Conservation (phyloP, 2,113 vertebrate species). For the Saccopteryx leptura region DNA sequence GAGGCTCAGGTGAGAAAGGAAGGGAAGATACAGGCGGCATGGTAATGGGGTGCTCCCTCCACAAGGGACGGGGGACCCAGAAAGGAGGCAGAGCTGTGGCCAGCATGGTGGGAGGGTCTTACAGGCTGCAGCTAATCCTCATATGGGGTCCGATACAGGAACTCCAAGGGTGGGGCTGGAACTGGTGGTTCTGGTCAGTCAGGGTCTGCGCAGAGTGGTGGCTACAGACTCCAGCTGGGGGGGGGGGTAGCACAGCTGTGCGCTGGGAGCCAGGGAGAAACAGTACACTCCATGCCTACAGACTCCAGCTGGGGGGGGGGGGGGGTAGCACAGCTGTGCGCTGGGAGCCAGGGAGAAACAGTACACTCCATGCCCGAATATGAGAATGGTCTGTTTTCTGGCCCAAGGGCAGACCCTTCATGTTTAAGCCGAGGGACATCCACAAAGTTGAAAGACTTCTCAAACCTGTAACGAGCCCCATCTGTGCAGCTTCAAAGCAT, state of each 20-base stretch:
- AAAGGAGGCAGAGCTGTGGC: neutral
- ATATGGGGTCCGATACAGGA: no score
- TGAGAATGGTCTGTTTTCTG: conserved; percentile 19
- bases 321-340: neutral
- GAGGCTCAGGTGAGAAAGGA: neutral
- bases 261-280: neutral
- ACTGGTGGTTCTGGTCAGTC: neutral
- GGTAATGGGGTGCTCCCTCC: neutral
- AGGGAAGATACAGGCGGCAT: neutral
- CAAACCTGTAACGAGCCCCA: neutral
- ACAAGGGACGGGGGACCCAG: neutral
- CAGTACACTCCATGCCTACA: neutral
- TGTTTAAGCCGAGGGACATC: neutral
- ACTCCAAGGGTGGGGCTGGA: neutral
- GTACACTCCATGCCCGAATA: neutral
- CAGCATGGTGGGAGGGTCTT: neutral
- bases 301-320: neutral
- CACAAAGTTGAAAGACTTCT: neutral
- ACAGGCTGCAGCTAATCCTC: neutral
- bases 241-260: neutral
- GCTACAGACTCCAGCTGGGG: neutral
- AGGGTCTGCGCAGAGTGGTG: neutral
- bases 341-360: neutral
- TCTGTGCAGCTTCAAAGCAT: neutral
- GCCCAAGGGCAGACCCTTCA: neutral